Evolutionary conservation across 1,140 invertebrate species (phyloP).

Genomic region (Hylaeus volcanicus): DNA sequence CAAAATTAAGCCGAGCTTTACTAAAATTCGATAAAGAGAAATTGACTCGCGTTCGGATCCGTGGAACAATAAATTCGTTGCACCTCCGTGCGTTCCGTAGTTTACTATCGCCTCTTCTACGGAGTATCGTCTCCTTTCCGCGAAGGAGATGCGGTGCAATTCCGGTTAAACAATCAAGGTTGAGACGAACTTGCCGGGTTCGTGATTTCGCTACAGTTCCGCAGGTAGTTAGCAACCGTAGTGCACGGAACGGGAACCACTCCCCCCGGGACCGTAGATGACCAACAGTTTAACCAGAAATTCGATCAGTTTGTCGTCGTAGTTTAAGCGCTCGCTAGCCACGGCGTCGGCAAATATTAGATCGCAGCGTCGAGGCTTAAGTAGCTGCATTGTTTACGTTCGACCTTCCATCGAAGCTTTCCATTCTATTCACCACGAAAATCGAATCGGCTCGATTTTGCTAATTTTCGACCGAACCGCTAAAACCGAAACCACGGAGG

Average conservation of each 20-base stretch:
- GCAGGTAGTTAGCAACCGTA: conserved; percentile 26
- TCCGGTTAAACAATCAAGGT: conserved; percentile 37
- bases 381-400: conserved; percentile 22
- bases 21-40: no score
- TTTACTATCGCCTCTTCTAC: no score
- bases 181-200: conserved; percentile 12
- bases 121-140: not conserved
- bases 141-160: not conserved
- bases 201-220: conserved; percentile 38
- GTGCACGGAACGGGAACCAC: conserved; percentile 1
- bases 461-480: no score
- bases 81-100: no score
- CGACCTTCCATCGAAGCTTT: not conserved
- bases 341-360: conserved; percentile 20
- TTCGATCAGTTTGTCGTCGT: conserved; percentile 43
- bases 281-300: conserved; percentile 48
- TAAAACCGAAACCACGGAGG: no score
- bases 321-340: conserved; percentile 17
- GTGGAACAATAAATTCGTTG: not conserved
- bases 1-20: no score
- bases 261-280: conserved; percentile 21
- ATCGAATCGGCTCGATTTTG: no score
- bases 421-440: not conserved
- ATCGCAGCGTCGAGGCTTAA: not conserved
- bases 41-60: no score